Percentiles rank a stretch among this genome's conserved stretches.
These are phyloP conservation scores for Apamea epomidion DNA, from an alignment of 2,888 invertebrate species.

Conservation along the genomic window DNA sequence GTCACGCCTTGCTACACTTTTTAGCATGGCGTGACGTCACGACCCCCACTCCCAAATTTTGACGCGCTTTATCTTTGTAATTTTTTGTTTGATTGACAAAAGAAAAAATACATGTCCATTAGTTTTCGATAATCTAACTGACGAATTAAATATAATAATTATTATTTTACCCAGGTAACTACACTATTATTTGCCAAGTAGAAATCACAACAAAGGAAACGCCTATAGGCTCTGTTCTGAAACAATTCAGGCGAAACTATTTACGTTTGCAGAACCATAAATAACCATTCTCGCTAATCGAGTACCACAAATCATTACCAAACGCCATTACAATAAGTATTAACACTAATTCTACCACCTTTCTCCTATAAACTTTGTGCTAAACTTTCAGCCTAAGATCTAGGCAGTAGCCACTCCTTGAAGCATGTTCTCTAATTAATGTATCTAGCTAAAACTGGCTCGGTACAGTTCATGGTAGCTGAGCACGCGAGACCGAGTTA, in stretches of 20 bases:
- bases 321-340: slow-evolving; percentile 22
- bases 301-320: background rate
- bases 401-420: slow-evolving; percentile 41
- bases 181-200: background rate
- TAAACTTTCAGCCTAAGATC: slow-evolving; percentile 41
- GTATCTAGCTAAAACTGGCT: slow-evolving; percentile 44
- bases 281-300: background rate
- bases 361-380: slow-evolving; percentile 46
- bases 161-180: too few species aligned
- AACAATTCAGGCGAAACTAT: background rate
- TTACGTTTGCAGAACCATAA: background rate
- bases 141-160: too few species aligned
- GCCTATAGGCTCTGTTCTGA: background rate
- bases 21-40: too few species aligned
- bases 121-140: too few species aligned
- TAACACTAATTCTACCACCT: slow-evolving; percentile 29
- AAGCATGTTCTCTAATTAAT: slow-evolving; percentile 48
- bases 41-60: too few species aligned
- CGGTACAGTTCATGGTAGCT: slow-evolving; percentile 55
- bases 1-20: too few species aligned
- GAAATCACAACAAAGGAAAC: background rate
- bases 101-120: too few species aligned
- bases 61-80: too few species aligned
- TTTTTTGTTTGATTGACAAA: too few species aligned
- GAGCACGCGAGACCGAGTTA: slow-evolving; percentile 56